Conservation (phyloP, 2,113 vertebrate species). For the Tympanuchus pallidicinctus region DNA sequence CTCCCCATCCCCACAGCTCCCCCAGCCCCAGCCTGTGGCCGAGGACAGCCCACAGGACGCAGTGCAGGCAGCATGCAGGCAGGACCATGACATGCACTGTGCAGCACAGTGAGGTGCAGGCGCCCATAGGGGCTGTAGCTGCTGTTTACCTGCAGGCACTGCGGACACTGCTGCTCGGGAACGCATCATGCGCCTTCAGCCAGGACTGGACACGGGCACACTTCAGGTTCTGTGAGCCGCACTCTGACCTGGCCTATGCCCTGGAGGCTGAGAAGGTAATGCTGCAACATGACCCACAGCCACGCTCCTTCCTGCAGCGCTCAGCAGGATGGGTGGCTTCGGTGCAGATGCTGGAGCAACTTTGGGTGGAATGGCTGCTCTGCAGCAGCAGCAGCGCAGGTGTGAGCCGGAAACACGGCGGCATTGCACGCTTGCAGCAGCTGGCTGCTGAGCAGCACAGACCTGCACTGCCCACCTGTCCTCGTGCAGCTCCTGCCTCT, state of each 20-base stretch:
- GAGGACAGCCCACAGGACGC: too few relatives aligned
- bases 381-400: background rate
- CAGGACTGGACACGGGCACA: slow-evolving; percentile 79
- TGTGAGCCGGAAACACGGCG: accelerated
- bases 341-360: background rate
- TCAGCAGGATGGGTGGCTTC: too few relatives aligned
- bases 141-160: slow-evolving; percentile 74
- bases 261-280: slow-evolving; percentile 81
- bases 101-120: background rate
- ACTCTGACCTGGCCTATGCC: slow-evolving; percentile 79
- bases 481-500: background rate
- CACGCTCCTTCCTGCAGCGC: too few relatives aligned
- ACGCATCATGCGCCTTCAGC: slow-evolving; percentile 72
- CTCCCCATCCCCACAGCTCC: background rate
- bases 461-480: too few relatives aligned
- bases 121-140: background rate
- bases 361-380: background rate
- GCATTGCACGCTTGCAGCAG: background rate
- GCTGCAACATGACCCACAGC: too few relatives aligned
- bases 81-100: too few relatives aligned
- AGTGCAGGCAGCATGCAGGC: background rate
- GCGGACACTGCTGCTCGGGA: slow-evolving; percentile 82
- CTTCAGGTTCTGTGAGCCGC: slow-evolving; percentile 81
- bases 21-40: too few relatives aligned
- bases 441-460: background rate